Evolutionary conservation across 2,113 vertebrate genomes (phyloP), one percentile per base, ranked within the genome.

Genomic region (Poecilia latipinna): DNA sequence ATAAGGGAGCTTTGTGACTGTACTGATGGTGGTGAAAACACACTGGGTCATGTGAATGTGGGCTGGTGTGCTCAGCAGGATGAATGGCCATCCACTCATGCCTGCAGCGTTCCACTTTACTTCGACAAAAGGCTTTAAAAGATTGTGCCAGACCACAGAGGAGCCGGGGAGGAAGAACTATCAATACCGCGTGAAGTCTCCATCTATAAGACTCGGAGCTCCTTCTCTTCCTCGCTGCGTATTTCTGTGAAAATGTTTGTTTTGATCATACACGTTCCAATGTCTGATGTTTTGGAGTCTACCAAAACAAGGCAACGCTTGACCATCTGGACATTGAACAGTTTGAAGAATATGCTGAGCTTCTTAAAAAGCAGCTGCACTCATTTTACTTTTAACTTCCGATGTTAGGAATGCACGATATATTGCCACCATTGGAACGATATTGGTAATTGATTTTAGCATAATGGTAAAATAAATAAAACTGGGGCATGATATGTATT

Each of bases 101-200:
- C 69, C 80, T 42, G 75, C 72, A 64, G 72, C 71, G 65, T 64
- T 79, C 68, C 31, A 68, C 83, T 88, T 78, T 24, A 68, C 60
- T 62, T 61, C 65, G 54, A 80, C 67, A 77, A 82, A 75, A 81
- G 79, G 82, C 51, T 85, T 79, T 70, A 79, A 81, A 72, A 80
- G 44, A 82, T 84, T 66, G 63, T 29, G 70, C 72, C 78, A 66
- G 74, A 78, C 61, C 70, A 72, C 79, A 83, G 75, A 33, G 70
- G 61, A 90, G 79, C 72, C 78, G 65, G 68, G 67, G 75, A 74
- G 61, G 37, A 26, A 73, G 68, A 68, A 75, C 51, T 74, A 80
- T 86, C 86, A 87, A 84, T 84, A 89, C 79, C 26, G 42, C 75
- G 70, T 48, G 0, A 48, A 65, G 79, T 80, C 70, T 81, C 74